Conservation (phyloP, 2,113 vertebrate species). For the Urocitellus parryii region DNA sequence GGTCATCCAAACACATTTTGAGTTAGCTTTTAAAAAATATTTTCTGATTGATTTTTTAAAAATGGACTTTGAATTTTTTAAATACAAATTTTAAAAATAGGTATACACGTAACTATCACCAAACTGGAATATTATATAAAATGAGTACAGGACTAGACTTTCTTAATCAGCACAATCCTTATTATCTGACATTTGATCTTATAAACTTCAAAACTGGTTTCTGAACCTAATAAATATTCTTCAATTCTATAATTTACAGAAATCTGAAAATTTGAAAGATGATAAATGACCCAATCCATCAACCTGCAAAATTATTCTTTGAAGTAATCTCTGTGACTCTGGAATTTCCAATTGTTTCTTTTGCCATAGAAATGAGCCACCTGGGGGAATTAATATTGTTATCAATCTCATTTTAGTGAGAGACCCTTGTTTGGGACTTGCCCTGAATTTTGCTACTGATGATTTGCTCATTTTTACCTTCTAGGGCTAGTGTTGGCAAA, state of each 20-base stretch:
- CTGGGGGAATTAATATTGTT: neutral
- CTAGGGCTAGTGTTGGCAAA: neutral
- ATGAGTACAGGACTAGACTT: neutral
- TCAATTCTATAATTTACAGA: neutral
- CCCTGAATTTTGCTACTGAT: neutral
- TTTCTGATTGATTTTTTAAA: neutral
- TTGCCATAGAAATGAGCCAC: neutral
- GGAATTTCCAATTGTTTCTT: neutral
- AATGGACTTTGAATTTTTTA: conserved; percentile 14
- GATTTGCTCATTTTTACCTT: neutral
- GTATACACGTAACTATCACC: neutral
- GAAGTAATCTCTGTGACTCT: neutral
- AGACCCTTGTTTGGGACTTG: neutral
- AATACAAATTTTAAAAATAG: neutral
- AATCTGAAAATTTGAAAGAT: neutral
- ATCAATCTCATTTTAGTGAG: neutral
- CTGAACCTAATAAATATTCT: neutral
- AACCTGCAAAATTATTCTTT: neutral
- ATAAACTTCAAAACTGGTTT: neutral
- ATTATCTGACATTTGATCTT: neutral
- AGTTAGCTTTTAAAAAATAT: neutral
- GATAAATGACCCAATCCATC: neutral
- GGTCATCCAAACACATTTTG: neutral
- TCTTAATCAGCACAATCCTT: neutral
- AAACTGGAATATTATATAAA: neutral